These are phyloP conservation scores for Quadriops clusia DNA, from an alignment of 2,888 invertebrate genomes.

Conservation along the genomic window DNA sequence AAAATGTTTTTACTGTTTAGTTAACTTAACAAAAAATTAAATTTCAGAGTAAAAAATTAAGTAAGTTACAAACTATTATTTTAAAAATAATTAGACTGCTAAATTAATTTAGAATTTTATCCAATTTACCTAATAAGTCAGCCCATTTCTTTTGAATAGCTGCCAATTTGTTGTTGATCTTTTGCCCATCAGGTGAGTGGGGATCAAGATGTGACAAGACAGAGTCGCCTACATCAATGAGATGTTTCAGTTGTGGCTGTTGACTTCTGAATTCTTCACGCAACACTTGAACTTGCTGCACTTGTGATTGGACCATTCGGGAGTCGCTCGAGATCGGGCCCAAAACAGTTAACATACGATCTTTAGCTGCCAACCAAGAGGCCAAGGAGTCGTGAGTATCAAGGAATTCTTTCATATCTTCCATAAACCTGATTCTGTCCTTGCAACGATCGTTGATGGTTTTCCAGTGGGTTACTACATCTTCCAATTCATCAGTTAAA, in stretches of 20 bases:
- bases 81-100: too few species aligned
- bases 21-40: too few species aligned
- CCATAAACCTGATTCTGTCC: slow-evolving; percentile 47
- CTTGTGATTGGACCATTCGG: slow-evolving; percentile 89
- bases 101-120: too few species aligned
- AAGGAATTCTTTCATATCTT: slow-evolving; percentile 84
- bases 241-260: slow-evolving; percentile 77
- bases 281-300: slow-evolving; percentile 87
- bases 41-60: too few species aligned
- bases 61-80: too few species aligned
- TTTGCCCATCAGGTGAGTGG: slow-evolving; percentile 48
- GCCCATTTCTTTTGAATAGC: slow-evolving; percentile 69
- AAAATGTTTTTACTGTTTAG: too few species aligned
- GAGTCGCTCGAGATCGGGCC: slow-evolving; percentile 95
- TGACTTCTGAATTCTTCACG: slow-evolving; percentile 91
- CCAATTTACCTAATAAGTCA: slow-evolving; percentile 56
- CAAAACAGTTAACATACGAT: slow-evolving; percentile 88
- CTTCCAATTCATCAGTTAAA: slow-evolving; percentile 73
- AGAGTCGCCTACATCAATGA: slow-evolving; percentile 69
- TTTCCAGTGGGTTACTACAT: slow-evolving; percentile 75
- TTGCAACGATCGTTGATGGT: slow-evolving; percentile 76
- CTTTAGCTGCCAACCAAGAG: slow-evolving; percentile 85
- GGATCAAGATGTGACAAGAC: slow-evolving; percentile 49
- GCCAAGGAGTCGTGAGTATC: slow-evolving; percentile 76
- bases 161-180: slow-evolving; percentile 60